phyloP scores from a whole-genome alignment of 2,888 invertebrate genomes.

The Apocheima hispidaria region DNA sequence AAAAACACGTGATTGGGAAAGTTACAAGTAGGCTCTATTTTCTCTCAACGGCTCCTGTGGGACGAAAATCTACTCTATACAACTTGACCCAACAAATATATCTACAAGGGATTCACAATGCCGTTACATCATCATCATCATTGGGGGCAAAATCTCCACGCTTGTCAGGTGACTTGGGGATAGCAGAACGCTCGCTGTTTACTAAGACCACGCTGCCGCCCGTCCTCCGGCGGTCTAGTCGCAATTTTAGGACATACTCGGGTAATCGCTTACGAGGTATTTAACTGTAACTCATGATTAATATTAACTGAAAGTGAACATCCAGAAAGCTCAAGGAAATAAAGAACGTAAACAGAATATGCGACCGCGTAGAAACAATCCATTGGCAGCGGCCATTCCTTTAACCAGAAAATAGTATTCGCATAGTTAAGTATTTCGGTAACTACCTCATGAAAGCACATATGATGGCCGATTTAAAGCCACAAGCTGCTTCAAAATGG shows the following conservation, averaged over 20 bases:
- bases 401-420: constrained; percentile 76
- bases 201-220: too few species aligned
- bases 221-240: too few species aligned
- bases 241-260: too few species aligned
- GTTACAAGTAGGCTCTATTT: constrained; percentile 34
- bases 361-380: constrained; percentile 45
- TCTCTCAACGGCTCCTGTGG: constrained; percentile 48
- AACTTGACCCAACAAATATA: constrained; percentile 29
- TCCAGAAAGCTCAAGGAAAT: constrained; percentile 3
- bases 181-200: too few species aligned
- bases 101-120: constrained; percentile 1
- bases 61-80: constrained; percentile 36
- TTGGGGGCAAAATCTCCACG: too few species aligned
- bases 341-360: constrained; percentile 16
- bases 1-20: constrained; percentile 40
- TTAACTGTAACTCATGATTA: not conserved
- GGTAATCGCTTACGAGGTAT: too few species aligned
- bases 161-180: too few species aligned
- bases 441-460: too few species aligned
- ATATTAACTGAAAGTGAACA: constrained; percentile 3
- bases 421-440: too few species aligned
- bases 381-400: constrained; percentile 61
- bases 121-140: too few species aligned
- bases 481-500: not conserved
- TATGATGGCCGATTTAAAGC: constrained; percentile 50